Evolutionary conservation across 2,113 vertebrate genomes (phyloP), one percentile per base, ranked within the genome.

Genomic region (Colistium nudipinnis): DNA sequence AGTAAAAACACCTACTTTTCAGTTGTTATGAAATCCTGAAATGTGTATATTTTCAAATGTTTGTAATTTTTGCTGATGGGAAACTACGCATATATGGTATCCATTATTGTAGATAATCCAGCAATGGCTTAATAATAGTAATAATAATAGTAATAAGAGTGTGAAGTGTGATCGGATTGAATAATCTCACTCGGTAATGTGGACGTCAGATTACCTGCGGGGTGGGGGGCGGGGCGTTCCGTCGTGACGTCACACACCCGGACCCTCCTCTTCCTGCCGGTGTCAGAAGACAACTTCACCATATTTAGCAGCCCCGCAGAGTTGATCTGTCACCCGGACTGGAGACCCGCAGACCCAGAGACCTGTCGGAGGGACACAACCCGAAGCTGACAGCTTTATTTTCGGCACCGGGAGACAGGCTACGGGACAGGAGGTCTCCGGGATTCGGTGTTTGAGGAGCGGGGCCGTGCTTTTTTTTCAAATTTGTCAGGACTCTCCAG

Each of bases 271-370:
- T 90, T 91, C 89, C 86, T 86, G 90, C 90, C 82, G 84, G 86
- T 88, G 89, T 91, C 90, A 90, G 87, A 87, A 88, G 76, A 72
- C 83, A 87, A 90, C 87, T 91, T 90, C 91, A 86, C 91, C 92
- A 93, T 93, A 92, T 93, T 92, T 92, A 93, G 92, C 84, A 85
- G 86, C 87, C 73, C 79, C 41, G 80, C 78, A 83, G 75, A 89
- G 87, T 86, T 87, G 69, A 86, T 83, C 81, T 88, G 88, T 86
- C 84, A 88, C 78, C 63, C 77, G 63, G 85, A 64, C 66, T 57
- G 80, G 63, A 65, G 63, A 75, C 54, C 7, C 7, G 36, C 4
- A 70, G 36, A 5, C 43, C n/a, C n/a, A 45, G 64, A 83, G 74
- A 70, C 63, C 76, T 62, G 38, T 72, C 77, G 62, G 70, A 36